Percentiles rank a stretch among this genome's conserved stretches.
Evolutionary conservation across 2,797 vertebrate species (phyloP).

Genomic region (Acanthurus tractus): DNA sequence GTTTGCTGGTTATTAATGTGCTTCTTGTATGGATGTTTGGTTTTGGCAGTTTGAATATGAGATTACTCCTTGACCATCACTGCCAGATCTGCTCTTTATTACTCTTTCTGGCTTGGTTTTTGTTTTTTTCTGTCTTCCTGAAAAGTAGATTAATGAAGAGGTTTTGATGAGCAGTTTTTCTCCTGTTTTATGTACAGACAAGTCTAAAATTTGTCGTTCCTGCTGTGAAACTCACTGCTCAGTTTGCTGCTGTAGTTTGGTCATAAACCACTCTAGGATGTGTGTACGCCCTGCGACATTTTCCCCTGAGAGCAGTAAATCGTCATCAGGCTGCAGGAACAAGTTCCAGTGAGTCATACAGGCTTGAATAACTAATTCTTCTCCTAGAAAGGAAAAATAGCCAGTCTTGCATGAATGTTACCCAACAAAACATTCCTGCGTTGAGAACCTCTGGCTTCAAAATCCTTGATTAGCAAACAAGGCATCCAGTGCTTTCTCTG

Average conservation of each 20-base stretch:
- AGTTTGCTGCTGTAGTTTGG: neutral
- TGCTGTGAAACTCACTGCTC: slow-evolving; percentile 4
- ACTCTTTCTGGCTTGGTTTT: neutral
- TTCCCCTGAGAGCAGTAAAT: slow-evolving; percentile 17
- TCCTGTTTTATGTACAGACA: slow-evolving; percentile 5
- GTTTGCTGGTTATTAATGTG: too few relatives aligned
- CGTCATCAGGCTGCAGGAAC: slow-evolving; percentile 33
- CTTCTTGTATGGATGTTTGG: too few relatives aligned
- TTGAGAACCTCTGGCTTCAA: slow-evolving; percentile 23
- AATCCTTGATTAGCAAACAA: slow-evolving; percentile 44
- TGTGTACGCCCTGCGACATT: slow-evolving; percentile 27
- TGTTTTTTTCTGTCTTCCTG: neutral
- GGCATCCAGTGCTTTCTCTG: slow-evolving; percentile 17
- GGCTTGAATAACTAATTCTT: slow-evolving; percentile 25
- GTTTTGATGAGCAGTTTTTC: neutral
- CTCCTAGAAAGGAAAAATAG: slow-evolving; percentile 12
- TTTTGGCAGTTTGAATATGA: too few relatives aligned
- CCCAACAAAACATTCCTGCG: slow-evolving; percentile 23
- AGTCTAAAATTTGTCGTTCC: slow-evolving; percentile 16
- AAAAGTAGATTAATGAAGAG: neutral
- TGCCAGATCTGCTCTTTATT: neutral
- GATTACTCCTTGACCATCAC: neutral
- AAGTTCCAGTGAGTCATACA: slow-evolving; percentile 19
- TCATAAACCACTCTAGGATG: neutral
- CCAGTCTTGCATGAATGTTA: slow-evolving; percentile 14